These are phyloP conservation scores for Pelochelys cantorii DNA, from an alignment of 2,797 vertebrate species.

Conservation along the genomic window DNA sequence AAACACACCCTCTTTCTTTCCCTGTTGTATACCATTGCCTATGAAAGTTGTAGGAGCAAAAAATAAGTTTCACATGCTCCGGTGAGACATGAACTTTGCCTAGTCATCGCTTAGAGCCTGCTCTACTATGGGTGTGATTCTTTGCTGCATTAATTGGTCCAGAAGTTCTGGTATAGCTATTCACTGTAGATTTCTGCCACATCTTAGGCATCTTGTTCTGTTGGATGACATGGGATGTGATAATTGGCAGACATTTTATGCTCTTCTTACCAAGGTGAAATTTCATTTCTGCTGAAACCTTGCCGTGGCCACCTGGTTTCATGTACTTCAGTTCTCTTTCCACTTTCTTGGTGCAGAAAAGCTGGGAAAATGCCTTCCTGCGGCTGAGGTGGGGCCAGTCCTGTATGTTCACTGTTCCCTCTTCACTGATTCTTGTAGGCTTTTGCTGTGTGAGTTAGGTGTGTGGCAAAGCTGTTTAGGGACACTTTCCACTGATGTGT, in stretches of 20 bases:
- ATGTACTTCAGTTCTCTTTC: background rate
- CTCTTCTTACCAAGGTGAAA: background rate
- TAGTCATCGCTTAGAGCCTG: background rate
- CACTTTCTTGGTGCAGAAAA: background rate
- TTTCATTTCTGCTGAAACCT: background rate
- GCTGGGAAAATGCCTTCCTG: background rate
- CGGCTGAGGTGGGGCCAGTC: background rate
- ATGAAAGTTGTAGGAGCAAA: background rate
- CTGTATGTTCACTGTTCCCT: background rate
- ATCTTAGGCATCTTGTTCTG: background rate
- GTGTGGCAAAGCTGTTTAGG: background rate
- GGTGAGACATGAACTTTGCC: background rate
- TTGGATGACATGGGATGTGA: background rate
- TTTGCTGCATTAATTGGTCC: background rate
- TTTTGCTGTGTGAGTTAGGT: background rate
- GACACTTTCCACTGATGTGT: background rate
- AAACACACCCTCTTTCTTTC: background rate
- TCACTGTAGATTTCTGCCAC: background rate
- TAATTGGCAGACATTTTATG: background rate
- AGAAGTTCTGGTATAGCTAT: background rate
- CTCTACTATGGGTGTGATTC: background rate
- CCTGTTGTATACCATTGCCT: background rate
- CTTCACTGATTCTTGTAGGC: background rate
- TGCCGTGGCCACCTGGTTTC: background rate
- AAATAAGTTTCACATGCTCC: background rate